A percentile compares a stretch with the other conserved stretches of the same genome.
phyloP scores from a whole-genome alignment of 2,797 vertebrate species.

The Rhinogobio ventralis region DNA sequence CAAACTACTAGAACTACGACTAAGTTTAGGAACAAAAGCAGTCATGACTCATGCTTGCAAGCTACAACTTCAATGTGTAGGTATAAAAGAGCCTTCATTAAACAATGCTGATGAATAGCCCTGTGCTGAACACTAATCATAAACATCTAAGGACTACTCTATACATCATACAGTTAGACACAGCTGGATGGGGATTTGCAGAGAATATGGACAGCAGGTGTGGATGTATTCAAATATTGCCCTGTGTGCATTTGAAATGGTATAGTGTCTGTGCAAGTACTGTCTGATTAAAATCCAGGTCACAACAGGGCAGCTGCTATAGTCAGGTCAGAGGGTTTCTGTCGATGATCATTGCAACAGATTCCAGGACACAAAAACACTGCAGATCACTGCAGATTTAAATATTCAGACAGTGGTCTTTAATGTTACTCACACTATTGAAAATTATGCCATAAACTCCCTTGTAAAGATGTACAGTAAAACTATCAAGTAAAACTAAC shows the following conservation, averaged over 20 bases:
- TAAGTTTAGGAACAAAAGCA: background rate
- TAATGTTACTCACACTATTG: background rate
- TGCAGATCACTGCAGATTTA: background rate
- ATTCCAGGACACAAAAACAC: constrained; percentile 9
- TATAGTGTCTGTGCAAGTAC: background rate
- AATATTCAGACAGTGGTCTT: background rate
- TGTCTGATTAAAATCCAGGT: constrained; percentile 43
- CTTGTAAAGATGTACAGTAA: background rate
- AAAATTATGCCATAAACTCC: background rate
- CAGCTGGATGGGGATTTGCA: background rate
- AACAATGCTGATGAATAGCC: constrained; percentile 10
- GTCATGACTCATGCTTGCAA: constrained; percentile 12
- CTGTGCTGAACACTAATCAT: background rate
- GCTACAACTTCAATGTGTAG: background rate
- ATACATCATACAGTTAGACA: background rate
- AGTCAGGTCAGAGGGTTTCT: constrained; percentile 8
- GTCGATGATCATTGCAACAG: constrained; percentile 15
- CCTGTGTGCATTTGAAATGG: background rate
- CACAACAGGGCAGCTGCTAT: constrained; percentile 5
- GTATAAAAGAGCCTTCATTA: constrained; percentile 4
- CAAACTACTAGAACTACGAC: background rate
- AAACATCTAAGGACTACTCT: background rate
- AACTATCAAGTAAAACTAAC: background rate
- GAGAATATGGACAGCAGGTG: background rate
- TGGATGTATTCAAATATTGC: background rate